Evolutionary conservation across 1,140 invertebrate genomes (phyloP), one percentile per base, ranked within the genome.

Genomic region (Ostrea edulis): DNA sequence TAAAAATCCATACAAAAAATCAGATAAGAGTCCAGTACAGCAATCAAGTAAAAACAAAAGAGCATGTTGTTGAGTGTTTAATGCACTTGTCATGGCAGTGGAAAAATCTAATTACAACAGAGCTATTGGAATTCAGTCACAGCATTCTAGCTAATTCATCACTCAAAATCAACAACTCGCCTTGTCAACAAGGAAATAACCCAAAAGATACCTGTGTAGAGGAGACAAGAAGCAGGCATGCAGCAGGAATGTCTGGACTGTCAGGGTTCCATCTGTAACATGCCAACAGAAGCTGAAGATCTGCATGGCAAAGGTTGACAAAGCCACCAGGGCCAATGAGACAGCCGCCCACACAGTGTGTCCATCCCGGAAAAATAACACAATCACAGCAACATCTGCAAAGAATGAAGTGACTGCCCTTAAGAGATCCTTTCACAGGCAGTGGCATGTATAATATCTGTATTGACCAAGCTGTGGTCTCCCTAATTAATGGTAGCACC

Each of bases 211-310:
- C 93, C 93, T 92, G 77, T 92, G 89, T 44, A 92, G 82, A 22
- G 93, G 93, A 71, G 91, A 89, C 20, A 93, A n/a, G 8, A 92
- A 87, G 11, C 91, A 84, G 8, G 91, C 44, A 87, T 93, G 92
- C 14, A 87, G 55, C 11, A 92, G 53, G n/a, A 91, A 86, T 35
- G 53, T 90, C 22, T 29, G 62, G 9, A 71, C 22, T 9, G 22
- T 71, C 68, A 71, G 29, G 68, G 68, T 29, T 2, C 81, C 85
- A 77, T 94, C 93, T 68, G 90, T 86, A 35, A 91, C 58, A 81
- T 92, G 91, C 93, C 93, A 94, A 25, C 87, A 87, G 11, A 93
- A 86, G 77, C 93, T 93, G 89, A 93, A 92, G 12, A 91, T 86
- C 81, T 92, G 91, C 85, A 93, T 92, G 4, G 92, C n/a, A 4